Evolutionary conservation across 2,888 invertebrate genomes (phyloP), one percentile per base, ranked within the genome.

Genomic region (Cremastinae sp.): DNA sequence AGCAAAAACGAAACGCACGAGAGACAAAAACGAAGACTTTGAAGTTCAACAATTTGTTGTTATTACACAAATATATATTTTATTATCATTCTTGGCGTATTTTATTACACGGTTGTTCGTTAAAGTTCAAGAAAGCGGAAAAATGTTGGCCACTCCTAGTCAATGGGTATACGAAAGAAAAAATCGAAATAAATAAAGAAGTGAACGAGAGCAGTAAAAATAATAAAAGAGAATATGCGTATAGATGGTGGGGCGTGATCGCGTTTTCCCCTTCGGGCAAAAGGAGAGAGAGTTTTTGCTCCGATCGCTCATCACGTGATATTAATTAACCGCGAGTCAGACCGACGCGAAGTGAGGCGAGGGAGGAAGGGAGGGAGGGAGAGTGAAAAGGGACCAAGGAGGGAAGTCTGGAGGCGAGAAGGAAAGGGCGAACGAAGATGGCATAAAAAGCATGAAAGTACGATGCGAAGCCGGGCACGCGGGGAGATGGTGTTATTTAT

Each of bases 401-500:
- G 68, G 18, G 51, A 45, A 54, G 38, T 49, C 53, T 22, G 18
- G 41, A 43, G 38, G 22, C 12, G 22, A 36, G 34, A 58, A 51
- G 74, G 56, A 43, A 54, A 61, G 54, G 68, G 56, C n/a, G n/a
- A 41, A 12, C 5, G 9, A 68, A 78, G 77, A 75, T 74, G 74
- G 74, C 70, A 82, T 84, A 86, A 86, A 85, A 84, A 83, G 79
- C 78, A 80, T 79, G 77, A 81, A 82, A 82, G 82, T 82, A 83
- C 80, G 81, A 82, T 84, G 88, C 84, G 28, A 5, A 28, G 28
- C 28, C 28, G 28, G n/a, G n/a, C 5, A 85, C 87, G 82, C 84
- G 78, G 79, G 76, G 85, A 87, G 88, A 89, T 89, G 86, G 88
- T 87, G 88, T 88, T 88, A 87, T 88, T 88, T 89, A 88, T 89